Percentiles rank a stretch among this genome's conserved stretches.
Conservation (phyloP, 2,888 invertebrate genomes). For the Drosophila paranaensis region DNA sequence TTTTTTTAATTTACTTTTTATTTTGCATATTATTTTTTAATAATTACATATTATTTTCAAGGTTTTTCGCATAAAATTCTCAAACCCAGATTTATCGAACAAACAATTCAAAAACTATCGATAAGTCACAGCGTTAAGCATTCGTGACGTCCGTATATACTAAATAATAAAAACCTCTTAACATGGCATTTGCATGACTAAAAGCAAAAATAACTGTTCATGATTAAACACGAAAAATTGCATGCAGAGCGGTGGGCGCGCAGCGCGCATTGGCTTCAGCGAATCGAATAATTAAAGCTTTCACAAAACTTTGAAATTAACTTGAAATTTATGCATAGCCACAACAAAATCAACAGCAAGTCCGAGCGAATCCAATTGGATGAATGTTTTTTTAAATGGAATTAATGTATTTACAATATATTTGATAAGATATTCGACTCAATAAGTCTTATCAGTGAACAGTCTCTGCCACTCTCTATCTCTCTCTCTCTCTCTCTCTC, state of each 20-base stretch:
- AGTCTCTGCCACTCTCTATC: conserved; percentile 1
- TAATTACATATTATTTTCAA: no score
- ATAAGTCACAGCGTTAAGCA: conserved; percentile 1
- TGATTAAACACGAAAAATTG: conserved; percentile 37
- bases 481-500: conserved; percentile 5
- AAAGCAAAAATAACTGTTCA: conserved; percentile 24
- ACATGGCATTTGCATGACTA: conserved; percentile 45
- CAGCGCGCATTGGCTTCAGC: conserved; percentile 38
- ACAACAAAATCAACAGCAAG: background rate
- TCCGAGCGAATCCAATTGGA: conserved; percentile 40
- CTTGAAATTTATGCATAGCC: conserved; percentile 27
- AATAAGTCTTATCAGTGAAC: conserved; percentile 32
- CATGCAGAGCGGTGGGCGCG: conserved; percentile 20
- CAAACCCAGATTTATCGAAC: background rate
- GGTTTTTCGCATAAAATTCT: background rate
- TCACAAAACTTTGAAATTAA: conserved; percentile 32
- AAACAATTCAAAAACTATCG: background rate
- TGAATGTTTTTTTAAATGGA: conserved; percentile 1
- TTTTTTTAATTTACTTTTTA: no score
- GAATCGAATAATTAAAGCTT: conserved; percentile 57
- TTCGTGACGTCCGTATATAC: background rate
- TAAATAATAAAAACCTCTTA: conserved; percentile 1
- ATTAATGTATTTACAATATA: background rate
- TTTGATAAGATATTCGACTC: conserved; percentile 47
- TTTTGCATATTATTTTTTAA: no score